Base-by-base conservation (phyloP, 2,113 vertebrate species). In the Phaethon lepturus region DNA sequence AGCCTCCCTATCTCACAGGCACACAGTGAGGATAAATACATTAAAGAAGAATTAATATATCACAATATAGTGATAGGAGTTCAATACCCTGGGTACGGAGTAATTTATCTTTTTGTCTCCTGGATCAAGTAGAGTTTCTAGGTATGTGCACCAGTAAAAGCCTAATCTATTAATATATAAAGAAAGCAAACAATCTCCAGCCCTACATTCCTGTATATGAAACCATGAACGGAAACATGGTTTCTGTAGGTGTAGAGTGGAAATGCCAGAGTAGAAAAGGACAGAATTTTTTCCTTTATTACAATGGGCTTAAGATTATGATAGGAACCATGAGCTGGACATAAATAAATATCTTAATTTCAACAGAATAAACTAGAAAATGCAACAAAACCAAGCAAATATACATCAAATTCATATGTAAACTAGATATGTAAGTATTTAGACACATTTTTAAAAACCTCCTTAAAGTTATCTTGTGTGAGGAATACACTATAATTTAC, bases 401-500 rank as follows among this genome's bases (percentile, higher is more conserved):
- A 33, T 74, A 53, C 76, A 62, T 90, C 40, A 81, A 56, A 68
- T 64, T 44, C 25, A 74, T 88, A 73, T 44, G 77, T 76, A 74
- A 88, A 71, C 58, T 77, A 58, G 20, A 92, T 75, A 86, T 31
- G 72, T 24, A 95, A 56, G 85, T 89, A 93, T 91, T 90, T 60
- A 82, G 82, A 77, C 55, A 85, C 22, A 56, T 68, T 88, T 88
- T 75, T 56, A 40, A 80, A 94, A 92, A 24, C 8, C 33, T 86
- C 19, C 66, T 95, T 92, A 96, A 95, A 93, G 90, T 91, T 94
- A 95, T 94, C 91, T 94, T 91, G 60, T 96, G 50, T 86, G 88
- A 95, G 93, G 94, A 97, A 97, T 66, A 89, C 88, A 87, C 73
- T 82, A 49, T 93, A 95, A 98, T 96, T 98, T 96, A 97, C 77